These are phyloP conservation scores for Didymodactylos carnosus DNA, from an alignment of 2,888 invertebrate genomes.

Conservation along the genomic window DNA sequence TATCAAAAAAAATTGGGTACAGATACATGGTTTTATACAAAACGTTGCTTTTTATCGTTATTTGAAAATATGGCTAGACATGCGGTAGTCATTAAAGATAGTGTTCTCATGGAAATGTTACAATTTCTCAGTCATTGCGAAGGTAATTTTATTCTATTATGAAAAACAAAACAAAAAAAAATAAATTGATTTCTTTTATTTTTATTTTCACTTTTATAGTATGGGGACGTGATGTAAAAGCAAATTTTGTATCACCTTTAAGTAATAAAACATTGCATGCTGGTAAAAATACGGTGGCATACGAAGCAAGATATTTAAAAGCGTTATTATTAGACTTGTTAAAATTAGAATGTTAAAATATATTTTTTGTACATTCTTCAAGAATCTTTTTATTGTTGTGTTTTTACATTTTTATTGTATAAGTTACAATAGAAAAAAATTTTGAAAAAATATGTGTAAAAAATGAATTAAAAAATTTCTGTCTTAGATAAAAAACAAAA, in stretches of 20 bases:
- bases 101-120: slow-evolving; percentile 64
- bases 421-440: no score
- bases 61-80: slow-evolving; percentile 74
- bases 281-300: slow-evolving; percentile 71
- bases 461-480: no score
- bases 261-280: slow-evolving; percentile 48
- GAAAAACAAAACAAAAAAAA: not conserved
- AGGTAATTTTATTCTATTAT: slow-evolving; percentile 34
- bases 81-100: slow-evolving; percentile 64
- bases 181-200: not conserved
- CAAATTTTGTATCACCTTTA: slow-evolving; percentile 59
- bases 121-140: slow-evolving; percentile 75
- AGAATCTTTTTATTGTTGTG: no score
- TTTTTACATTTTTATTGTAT: no score
- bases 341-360: not conserved
- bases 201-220: slow-evolving; percentile 38
- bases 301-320: slow-evolving; percentile 64
- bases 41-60: slow-evolving; percentile 77
- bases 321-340: slow-evolving; percentile 46
- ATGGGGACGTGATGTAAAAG: slow-evolving; percentile 61
- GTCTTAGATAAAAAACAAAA: no score
- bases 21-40: slow-evolving; percentile 95
- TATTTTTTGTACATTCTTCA: not conserved
- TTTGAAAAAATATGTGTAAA: no score
- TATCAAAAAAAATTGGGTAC: slow-evolving; percentile 81